A percentile compares a stretch with the other conserved stretches of the same genome.
Conservation (phyloP, 2,113 vertebrate genomes). For the Ia io region DNA sequence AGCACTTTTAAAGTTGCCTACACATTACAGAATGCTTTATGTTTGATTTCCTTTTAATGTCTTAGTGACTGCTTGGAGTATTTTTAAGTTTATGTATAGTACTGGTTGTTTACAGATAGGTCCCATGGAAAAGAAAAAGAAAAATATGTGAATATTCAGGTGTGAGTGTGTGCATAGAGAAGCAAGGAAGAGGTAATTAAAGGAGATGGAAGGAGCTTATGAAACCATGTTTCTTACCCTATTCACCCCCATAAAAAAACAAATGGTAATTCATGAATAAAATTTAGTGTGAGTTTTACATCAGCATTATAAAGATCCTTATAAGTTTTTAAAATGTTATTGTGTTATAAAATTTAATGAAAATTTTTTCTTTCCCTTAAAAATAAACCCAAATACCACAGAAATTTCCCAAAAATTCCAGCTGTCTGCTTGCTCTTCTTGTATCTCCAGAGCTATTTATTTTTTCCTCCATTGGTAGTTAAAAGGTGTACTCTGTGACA, state of each 20-base stretch:
- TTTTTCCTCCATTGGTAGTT: constrained; percentile 58
- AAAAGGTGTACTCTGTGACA: constrained; percentile 51
- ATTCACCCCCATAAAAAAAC: background rate
- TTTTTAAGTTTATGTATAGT: constrained; percentile 18
- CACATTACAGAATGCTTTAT: constrained; percentile 31
- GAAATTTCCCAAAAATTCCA: constrained; percentile 69
- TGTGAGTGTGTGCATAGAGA: background rate
- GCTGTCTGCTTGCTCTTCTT: constrained; percentile 53
- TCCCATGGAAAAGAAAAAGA: background rate
- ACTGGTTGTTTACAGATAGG: background rate
- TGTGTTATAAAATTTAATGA: constrained; percentile 69
- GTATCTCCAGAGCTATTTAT: background rate
- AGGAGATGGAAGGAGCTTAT: background rate
- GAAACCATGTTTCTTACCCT: constrained; percentile 33
- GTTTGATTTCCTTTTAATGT: constrained; percentile 32
- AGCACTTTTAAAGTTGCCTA: constrained; percentile 39
- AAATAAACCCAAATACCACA: constrained; percentile 73
- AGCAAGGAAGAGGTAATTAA: background rate
- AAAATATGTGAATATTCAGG: background rate
- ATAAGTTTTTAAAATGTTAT: constrained; percentile 35
- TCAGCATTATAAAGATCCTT: constrained; percentile 1
- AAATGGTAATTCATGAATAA: constrained; percentile 38
- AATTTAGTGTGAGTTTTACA: constrained; percentile 58
- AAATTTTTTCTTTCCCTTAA: constrained; percentile 61
- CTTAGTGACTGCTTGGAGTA: background rate